Percentiles rank a stretch among this genome's conserved stretches.
Conservation (phyloP, 2,888 invertebrate species). For the Sphecodes monilicornis region DNA sequence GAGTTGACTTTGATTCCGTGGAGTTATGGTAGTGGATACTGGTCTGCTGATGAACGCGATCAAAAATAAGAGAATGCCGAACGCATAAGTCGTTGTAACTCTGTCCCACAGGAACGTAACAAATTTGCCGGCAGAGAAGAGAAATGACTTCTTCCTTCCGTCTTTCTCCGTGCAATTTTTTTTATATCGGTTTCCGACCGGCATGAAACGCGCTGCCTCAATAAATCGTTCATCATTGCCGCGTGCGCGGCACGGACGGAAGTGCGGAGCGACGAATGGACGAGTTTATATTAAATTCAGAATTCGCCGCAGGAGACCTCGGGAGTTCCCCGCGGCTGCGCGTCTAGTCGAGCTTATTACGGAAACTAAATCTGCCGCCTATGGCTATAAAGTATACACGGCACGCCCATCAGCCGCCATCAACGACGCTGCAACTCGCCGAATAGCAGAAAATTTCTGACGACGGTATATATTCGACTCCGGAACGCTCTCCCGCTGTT, state of each 20-base stretch:
- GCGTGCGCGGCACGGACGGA: not conserved
- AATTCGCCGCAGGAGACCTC: conserved; percentile 16
- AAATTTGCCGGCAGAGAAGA: not conserved
- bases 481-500: not conserved
- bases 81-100: not conserved
- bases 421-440: conserved; percentile 19
- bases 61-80: not conserved
- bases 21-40: not conserved
- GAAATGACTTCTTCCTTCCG: not conserved
- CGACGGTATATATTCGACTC: conserved; percentile 17
- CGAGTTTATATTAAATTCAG: conserved; percentile 38
- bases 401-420: conserved; percentile 19
- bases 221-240: conserved; percentile 15
- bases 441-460: conserved; percentile 28
- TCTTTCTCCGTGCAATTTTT: not conserved
- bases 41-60: not conserved
- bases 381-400: conserved; percentile 33
- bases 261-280: conserved; percentile 20
- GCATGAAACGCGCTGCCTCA: not conserved
- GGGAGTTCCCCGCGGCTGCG: not conserved
- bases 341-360: conserved; percentile 41
- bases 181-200: not conserved
- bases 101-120: not conserved
- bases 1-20: not conserved
- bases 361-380: conserved; percentile 47